Conservation (phyloP, 2,888 invertebrate genomes). For the Caenorhabditis uteleia region DNA sequence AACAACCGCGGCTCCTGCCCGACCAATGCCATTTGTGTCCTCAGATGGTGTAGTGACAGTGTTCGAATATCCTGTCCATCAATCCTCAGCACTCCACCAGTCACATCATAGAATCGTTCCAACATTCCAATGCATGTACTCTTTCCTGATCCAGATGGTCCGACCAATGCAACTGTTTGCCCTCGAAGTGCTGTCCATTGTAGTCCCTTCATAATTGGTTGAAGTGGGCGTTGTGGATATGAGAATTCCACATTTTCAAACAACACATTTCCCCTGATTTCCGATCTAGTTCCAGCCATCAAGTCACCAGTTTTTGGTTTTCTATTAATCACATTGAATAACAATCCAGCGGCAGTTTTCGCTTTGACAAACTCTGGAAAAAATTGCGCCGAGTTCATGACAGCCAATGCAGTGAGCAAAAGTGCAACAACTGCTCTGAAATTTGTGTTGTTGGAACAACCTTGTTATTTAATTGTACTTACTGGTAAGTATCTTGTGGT, state of each 20-base stretch:
- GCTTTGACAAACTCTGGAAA: slow-evolving; percentile 72
- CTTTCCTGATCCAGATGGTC: slow-evolving; percentile 85
- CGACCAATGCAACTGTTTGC: slow-evolving; percentile 72
- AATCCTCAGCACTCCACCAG: slow-evolving; percentile 73
- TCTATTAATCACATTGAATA: slow-evolving; percentile 69
- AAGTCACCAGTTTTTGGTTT: slow-evolving; percentile 69
- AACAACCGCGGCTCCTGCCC: slow-evolving; percentile 91
- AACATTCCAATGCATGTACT: slow-evolving; percentile 84
- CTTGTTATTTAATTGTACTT: not conserved
- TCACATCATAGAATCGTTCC: slow-evolving; percentile 84
- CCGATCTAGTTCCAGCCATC: slow-evolving; percentile 36
- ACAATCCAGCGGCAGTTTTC: slow-evolving; percentile 69
- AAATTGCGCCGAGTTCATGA: slow-evolving; percentile 56
- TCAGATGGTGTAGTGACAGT: slow-evolving; percentile 77
- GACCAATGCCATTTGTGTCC: slow-evolving; percentile 85
- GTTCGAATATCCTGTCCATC: slow-evolving; percentile 75
- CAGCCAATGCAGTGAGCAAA: slow-evolving; percentile 45
- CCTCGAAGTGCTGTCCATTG: slow-evolving; percentile 66
- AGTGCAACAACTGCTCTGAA: too few relatives aligned
- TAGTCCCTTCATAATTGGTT: slow-evolving; percentile 67
- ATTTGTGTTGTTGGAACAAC: not conserved
- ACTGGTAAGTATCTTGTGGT: slow-evolving; percentile 44
- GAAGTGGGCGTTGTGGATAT: slow-evolving; percentile 69
- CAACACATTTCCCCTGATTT: slow-evolving; percentile 66
- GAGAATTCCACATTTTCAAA: slow-evolving; percentile 69